Evolutionary conservation across 2,797 vertebrate genomes (phyloP).

Genomic region (Tapirus indicus): DNA sequence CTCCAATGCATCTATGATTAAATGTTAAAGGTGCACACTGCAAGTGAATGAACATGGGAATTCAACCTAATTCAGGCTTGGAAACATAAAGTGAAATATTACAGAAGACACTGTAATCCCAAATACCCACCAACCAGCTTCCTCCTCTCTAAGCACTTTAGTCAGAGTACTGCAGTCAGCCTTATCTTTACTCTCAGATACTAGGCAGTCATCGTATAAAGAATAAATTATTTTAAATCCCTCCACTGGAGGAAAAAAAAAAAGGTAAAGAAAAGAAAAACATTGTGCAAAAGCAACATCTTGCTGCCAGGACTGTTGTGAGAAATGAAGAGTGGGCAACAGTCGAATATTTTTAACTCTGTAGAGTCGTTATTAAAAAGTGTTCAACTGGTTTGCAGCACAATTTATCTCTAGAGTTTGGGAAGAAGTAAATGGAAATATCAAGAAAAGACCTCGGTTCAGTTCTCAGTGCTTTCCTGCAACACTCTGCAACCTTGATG

Average conservation of each 20-base stretch:
- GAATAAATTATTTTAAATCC: constrained; percentile 61
- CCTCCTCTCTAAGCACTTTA: not conserved
- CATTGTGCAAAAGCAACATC: constrained; percentile 16
- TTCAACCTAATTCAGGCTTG: not conserved
- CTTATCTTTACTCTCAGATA: not conserved
- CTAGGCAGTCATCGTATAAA: constrained; percentile 38
- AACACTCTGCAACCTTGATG: not conserved
- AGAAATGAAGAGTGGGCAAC: constrained; percentile 5
- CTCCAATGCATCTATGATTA: not conserved
- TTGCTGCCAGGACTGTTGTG: constrained; percentile 48
- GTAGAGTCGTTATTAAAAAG: constrained; percentile 50
- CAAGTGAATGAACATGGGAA: not conserved
- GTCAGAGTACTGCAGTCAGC: not conserved
- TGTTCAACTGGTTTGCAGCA: not conserved
- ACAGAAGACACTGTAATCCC: not conserved
- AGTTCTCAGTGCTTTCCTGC: fast-evolving
- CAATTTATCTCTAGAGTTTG: not conserved
- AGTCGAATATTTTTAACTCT: constrained; percentile 38
- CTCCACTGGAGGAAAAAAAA: not conserved
- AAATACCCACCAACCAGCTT: not conserved
- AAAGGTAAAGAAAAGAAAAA: not conserved
- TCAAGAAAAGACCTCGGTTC: not conserved
- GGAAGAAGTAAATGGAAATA: not conserved
- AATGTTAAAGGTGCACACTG: not conserved
- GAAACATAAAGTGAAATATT: not conserved